Percentiles rank a stretch among this genome's conserved stretches.
Evolutionary conservation across 2,113 vertebrate genomes (phyloP).

Genomic region (Salvator merianae): DNA sequence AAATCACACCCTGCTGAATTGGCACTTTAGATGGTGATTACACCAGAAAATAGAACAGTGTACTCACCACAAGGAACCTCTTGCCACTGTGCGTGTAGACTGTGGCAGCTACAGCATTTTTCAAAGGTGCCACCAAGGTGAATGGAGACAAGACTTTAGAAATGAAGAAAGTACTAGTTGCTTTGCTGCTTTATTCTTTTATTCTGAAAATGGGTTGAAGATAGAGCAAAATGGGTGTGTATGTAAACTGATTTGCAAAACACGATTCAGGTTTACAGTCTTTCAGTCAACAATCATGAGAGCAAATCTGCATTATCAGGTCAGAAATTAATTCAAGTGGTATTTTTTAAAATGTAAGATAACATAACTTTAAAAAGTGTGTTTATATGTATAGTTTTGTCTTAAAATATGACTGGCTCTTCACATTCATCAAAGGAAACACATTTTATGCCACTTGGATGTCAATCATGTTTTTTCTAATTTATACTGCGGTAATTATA

Average conservation of each 20-base stretch:
- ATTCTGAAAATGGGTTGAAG: no score
- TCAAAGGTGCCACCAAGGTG: no score
- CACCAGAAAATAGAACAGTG: no score
- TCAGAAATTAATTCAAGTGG: neutral
- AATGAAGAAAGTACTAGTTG: no score
- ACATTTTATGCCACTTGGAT: neutral
- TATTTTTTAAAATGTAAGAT: neutral
- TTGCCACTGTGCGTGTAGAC: no score
- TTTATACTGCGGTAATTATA: neutral
- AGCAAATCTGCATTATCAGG: neutral
- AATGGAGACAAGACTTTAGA: no score
- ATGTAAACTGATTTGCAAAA: neutral
- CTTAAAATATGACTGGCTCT: neutral
- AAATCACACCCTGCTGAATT: no score
- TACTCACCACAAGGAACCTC: no score
- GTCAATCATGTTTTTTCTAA: neutral
- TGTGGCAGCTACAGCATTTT: no score
- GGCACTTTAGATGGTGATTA: no score
- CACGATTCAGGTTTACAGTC: neutral
- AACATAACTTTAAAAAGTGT: neutral
- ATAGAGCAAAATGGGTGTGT: no score
- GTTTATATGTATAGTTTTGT: neutral
- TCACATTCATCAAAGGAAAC: neutral
- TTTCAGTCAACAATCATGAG: neutral
- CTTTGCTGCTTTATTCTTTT: no score